Base-by-base conservation (phyloP, 1,140 invertebrate species). In the Pantala flavescens region DNA sequence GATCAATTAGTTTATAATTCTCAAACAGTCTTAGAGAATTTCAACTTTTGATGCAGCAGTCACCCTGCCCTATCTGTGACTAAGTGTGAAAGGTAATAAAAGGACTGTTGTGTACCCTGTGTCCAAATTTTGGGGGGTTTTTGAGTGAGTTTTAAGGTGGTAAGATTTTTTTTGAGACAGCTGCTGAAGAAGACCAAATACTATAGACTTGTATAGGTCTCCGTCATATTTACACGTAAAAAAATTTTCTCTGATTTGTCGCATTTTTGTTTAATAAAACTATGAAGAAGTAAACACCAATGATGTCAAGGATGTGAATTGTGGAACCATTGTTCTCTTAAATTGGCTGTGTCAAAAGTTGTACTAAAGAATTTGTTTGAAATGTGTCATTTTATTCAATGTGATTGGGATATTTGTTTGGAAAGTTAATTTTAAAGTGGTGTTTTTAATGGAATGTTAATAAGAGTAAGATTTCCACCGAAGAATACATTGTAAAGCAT, bases 1-100 rank as follows among this genome's bases (percentile, higher is more conserved):
- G 90, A 93, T 24, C 71, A 72, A 19, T 42, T 72, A 63, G 49
- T 63, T 63, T 19, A 63, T 19, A 63, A 63, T 63, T 21, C 49
- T 63, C 49, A 63, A 21, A 63, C 49, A 63, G 49, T 63, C 49
- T 63, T 63, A 63, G 49, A 21, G 49, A 72, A 71, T 23, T 24
- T 42, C 71, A 72, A 42, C 23, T 72, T 72, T 72, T 72, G 71
- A 72, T 72, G 71, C 71, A 72, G 71, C 71, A 72, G 71, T 42
- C 71, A 72, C 28, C 23, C 71, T n/a, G 71, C 24, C n/a, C 23
- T 28, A 28, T 21, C 11, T 72, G 71, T 42, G 49, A 63, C 49
- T 63, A 19, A 21, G 49, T 63, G 16, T 21, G 49, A 63, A 63
- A 63, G n/a, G n/a, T 21, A 63, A 63, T 63, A 63, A 7, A 14